Base-by-base conservation (phyloP, 2,797 vertebrate genomes). In the Sebastes ruberrimus region DNA sequence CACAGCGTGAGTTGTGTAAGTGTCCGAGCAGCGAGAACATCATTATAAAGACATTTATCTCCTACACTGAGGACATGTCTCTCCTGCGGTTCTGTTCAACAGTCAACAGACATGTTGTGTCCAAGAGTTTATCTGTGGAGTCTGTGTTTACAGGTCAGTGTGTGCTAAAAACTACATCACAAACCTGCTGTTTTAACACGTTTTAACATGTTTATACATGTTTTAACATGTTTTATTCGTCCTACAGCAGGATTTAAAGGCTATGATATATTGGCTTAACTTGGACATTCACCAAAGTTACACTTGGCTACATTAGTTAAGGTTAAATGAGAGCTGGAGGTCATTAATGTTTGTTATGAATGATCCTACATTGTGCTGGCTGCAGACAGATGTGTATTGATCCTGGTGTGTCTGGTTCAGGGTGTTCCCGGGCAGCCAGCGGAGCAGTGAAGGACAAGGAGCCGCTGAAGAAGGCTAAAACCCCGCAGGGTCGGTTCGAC, bases 401-500 rank as follows among this genome's bases (percentile, higher is more conserved):
- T 57, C 13, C 5, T 4, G 2, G 3, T 69, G 61, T 71, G 55
- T 61, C 0, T 10, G 10, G 42, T 71, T 6, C 61, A 96, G 95
- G 78, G n/a, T 86, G 73, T 71, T 69, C 82, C 16, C 94, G 95
- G 65, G 92, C 86, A 60, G 67, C 90, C 57, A 95, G 93, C 84
- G 93, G 92, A 68, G 88, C 86, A 11, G 64, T 72, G 27, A 94
- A 93, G 42, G 87, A 95, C 62, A 84, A 86, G 27, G 90, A 95
- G 67, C 80, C 96, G 0, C 92, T 96, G 33, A 97, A 93, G 92
- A 98, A 97, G 87, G 91, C 97, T 0, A 97, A 96, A 90, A 96
- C 98, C 20, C 98, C 98, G 0, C 94, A 97, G 70, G 98, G 98
- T 11, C 96, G 95, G 1, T 96, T 99, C 33, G 98, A 99, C 94